Percentiles rank a stretch among this genome's conserved stretches.
Evolutionary conservation across 2,888 invertebrate genomes (phyloP).

Genomic region (Eurois occulta): DNA sequence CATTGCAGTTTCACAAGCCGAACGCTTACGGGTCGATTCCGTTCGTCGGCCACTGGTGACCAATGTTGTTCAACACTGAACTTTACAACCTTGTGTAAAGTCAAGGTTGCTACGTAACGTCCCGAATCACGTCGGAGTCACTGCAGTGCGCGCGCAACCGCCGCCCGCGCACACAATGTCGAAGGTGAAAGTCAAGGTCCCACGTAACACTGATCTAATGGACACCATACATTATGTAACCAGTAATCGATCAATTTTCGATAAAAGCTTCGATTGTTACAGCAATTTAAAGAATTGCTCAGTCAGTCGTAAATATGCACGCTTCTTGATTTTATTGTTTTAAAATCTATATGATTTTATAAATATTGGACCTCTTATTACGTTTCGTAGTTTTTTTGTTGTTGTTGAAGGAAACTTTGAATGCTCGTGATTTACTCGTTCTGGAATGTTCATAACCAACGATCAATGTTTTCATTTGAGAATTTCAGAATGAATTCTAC

Average conservation of each 20-base stretch:
- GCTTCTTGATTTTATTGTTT: conserved; percentile 50
- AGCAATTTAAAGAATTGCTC: conserved; percentile 49
- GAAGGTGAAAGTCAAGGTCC: conserved; percentile 84
- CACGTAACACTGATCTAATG: conserved; percentile 71
- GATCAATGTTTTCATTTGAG: neutral
- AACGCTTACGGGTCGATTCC: conserved; percentile 23
- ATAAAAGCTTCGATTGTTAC: conserved; percentile 50
- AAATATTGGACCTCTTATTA: conserved; percentile 18
- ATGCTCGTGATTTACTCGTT: conserved; percentile 7
- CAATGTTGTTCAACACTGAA: conserved; percentile 52
- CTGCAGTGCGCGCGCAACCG: conserved; percentile 42
- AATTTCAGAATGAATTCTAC: neutral
- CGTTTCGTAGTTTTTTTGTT: conserved; percentile 16
- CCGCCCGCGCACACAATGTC: conserved; percentile 68
- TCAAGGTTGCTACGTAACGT: conserved; percentile 76
- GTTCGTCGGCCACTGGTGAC: conserved; percentile 25
- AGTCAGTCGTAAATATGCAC: conserved; percentile 37
- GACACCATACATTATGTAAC: conserved; percentile 75
- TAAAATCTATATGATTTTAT: conserved; percentile 26
- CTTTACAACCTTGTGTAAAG: conserved; percentile 69
- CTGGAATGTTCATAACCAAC: conserved; percentile 16
- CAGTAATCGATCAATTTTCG: conserved; percentile 57
- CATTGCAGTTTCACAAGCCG: neutral
- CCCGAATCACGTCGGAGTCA: conserved; percentile 70
- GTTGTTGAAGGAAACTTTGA: conserved; percentile 8